These are phyloP conservation scores for Bombus vancouverensis DNA, from an alignment of 1,140 invertebrate genomes.

Conservation along the genomic window DNA sequence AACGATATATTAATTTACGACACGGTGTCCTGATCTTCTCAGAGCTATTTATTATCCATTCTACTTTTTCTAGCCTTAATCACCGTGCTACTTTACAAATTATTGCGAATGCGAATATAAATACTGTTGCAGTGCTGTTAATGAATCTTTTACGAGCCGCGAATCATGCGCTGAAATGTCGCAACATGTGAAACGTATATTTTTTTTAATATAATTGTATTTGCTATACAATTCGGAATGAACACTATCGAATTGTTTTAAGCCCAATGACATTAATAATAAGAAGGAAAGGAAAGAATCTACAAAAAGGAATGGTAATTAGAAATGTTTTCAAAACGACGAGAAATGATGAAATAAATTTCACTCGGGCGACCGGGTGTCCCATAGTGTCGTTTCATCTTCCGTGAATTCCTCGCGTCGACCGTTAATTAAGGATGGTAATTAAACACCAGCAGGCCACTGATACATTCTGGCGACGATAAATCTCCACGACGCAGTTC, in stretches of 20 bases:
- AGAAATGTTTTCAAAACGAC: neutral
- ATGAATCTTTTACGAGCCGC: neutral
- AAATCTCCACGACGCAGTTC: conserved; percentile 41
- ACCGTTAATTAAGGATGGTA: conserved; percentile 60
- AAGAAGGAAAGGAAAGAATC: neutral
- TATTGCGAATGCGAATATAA: conserved; percentile 1
- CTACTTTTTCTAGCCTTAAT: neutral
- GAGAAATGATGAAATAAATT: conserved; percentile 14
- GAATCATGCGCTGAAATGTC: neutral
- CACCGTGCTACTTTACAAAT: neutral
- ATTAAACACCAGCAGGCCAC: conserved; percentile 5
- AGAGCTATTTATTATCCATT: neutral
- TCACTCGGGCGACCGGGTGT: neutral
- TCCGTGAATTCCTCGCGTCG: conserved; percentile 26
- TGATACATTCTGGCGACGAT: conserved; percentile 38
- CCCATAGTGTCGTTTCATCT: conserved; percentile 1
- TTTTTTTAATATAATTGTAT: neutral
- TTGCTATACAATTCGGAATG: neutral
- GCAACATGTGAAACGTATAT: neutral
- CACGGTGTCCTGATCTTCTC: too few species aligned
- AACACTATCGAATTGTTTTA: neutral
- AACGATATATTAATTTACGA: neutral
- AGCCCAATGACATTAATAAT: neutral
- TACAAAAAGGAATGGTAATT: neutral
- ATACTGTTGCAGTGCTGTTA: neutral